phyloP scores from a whole-genome alignment of 2,888 invertebrate species.

The Eucera pruinosa region DNA sequence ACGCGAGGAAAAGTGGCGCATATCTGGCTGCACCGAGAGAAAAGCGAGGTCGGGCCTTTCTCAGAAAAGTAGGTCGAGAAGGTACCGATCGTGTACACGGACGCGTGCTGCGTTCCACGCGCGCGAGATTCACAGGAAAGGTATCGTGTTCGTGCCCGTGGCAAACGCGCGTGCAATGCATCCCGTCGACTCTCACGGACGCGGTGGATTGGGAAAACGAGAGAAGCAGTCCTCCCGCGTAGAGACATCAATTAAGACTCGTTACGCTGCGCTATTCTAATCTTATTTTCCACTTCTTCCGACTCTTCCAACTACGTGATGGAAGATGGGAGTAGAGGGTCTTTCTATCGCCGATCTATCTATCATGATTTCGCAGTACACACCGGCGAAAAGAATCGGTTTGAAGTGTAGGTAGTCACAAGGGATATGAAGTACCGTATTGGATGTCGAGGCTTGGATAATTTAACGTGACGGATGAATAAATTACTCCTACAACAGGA shows the following conservation, averaged over 20 bases:
- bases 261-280: not conserved
- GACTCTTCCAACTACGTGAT: constrained; percentile 43
- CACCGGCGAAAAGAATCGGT: constrained; percentile 22
- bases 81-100: constrained; percentile 58
- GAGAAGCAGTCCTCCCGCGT: constrained; percentile 26
- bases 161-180: constrained; percentile 4
- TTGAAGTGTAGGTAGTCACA: constrained; percentile 28
- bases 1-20: constrained; percentile 78
- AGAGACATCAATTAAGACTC: not conserved
- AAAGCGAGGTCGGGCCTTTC: constrained; percentile 80
- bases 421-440: constrained; percentile 14
- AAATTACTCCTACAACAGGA: constrained; percentile 40
- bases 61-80: constrained; percentile 77
- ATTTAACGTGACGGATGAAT: constrained; percentile 35
- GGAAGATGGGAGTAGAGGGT: constrained; percentile 22
- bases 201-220: constrained; percentile 25
- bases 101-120: constrained; percentile 50
- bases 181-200: constrained; percentile 25
- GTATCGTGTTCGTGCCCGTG: constrained; percentile 34
- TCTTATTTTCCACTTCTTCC: constrained; percentile 10
- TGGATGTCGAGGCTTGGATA: constrained; percentile 14
- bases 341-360: constrained; percentile 51
- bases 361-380: constrained; percentile 23
- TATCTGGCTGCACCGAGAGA: constrained; percentile 72
- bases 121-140: constrained; percentile 57